Evolutionary conservation across 2,888 invertebrate genomes (phyloP), one percentile per base, ranked within the genome.

Genomic region (Pyrgus malvae): DNA sequence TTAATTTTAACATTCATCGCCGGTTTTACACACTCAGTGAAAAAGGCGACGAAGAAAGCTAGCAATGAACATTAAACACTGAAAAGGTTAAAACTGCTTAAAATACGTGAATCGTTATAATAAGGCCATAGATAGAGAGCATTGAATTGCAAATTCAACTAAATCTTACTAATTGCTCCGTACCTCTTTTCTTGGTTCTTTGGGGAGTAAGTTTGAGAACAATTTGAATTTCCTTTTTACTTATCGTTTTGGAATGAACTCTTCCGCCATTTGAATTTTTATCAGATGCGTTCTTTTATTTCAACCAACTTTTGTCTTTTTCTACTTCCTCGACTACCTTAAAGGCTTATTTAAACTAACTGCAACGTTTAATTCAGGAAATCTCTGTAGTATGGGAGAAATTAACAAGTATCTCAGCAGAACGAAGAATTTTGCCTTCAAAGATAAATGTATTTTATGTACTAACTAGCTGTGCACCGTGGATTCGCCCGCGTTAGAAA

Each of bases 61-160:
- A 19, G 29, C 29, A 29, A 44, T 11, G 29, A 19, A 31, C n/a
- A 8, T 8, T 8, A 17, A 31, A 29, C 16, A 12, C 21, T 33
- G 8, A 9, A 37, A 35, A 35, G 3, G 16, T 2, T 37, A 9
- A 11, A 17, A 8, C 8, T 37, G 9, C 17, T 17, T n/a, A 37
- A 17, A 17, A 17, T 37, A 40, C 11, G 25, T 29, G 19, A 29
- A 29, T 31, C 29, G 31, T 50, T 19, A 25, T 38, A 45, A 53
- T 45, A 38, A 21, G 17, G 29, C 35, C 42, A 27, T 51, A 41
- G 44, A 51, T 45, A 38, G 29, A 23, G 11, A n/a, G 54, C 65
- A 64, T 68, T 64, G 69, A 67, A 67, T 70, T 67, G 69, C 70
- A 66, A 68, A 70, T 68, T 58, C 44, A 42, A 50, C 56, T 60